Evolutionary conservation across 2,888 invertebrate species (phyloP), one percentile per base, ranked within the genome.

Genomic region (Erynnis tages): DNA sequence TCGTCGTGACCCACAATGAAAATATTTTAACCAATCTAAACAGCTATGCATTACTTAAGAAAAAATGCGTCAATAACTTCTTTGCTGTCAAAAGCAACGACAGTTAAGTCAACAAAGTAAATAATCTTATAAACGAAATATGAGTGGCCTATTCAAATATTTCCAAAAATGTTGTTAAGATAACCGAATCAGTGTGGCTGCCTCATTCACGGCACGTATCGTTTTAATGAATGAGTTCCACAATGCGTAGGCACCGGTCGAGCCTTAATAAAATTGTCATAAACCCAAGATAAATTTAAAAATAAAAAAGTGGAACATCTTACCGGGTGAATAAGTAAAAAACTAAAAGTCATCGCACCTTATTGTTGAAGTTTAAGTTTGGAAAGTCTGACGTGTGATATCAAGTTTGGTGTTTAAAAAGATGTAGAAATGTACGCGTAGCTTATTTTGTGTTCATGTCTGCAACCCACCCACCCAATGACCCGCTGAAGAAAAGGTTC

Each of bases 181-280:
- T 29, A 57, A 53, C 56, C 54, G 56, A 60, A 53, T 60, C 50
- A 44, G 17, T 58, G 60, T 54, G 40, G 16, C 53, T 54, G 54
- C 60, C 68, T 46, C 54, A 58, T 60, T 65, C 54, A 71, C 63
- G 62, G 62, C 65, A 66, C 67, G 69, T 64, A 69, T 63, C 58
- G 62, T 70, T 76, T 77, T 80, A 84, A 83, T 83, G 82, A 84
- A 84, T 80, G 81, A 78, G 69, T 59, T 57, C 60, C 56, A 47
- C 61, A 56, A 52, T 71, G 80, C 75, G 79, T 79, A 78, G 76
- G 79, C 76, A 65, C 63, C 69, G 69, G 67, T 66, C 65, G 65
- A 62, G 68, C 78, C 72, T 73, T 80, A 79, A 84, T 85, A 84
- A 85, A 85, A 79, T 77, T 82, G 81, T 82, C 82, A 79, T 82